Evolutionary conservation across 2,888 invertebrate genomes (phyloP), one percentile per base, ranked within the genome.

Genomic region (Eubasilissa splendida): DNA sequence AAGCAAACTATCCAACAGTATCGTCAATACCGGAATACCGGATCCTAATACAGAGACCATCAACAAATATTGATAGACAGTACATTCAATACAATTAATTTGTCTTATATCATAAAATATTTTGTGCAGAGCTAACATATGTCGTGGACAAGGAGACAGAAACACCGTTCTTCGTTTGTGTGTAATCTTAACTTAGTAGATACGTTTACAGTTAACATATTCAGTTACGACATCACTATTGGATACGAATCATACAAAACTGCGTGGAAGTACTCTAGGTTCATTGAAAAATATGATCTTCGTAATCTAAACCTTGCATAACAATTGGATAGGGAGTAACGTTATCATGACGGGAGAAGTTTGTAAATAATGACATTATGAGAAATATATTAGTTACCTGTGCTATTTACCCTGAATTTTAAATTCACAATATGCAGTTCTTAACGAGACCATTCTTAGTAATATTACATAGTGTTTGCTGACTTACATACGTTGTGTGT

Each of bases 331-430:
- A 71, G 54, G 52, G 70, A 73, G 56, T 54, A 73, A 50, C 52
- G 42, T 42, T 66, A 66, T 50, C 42, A 66, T 8, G n/a, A 73
- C 73, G 54, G 58, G 60, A 60, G 12, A 75, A 68, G 58, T 50
- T n/a, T 73, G 68, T 63, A 80, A 77, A 77, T 63, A 80, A 80
- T 73, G 73, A 52, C 52, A 68, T 74, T 81, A 58, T 60, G 66
- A 79, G 56, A 76, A 79, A 76, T 82, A 68, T 59, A 71, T 79
- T 63, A 68, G 80, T 74, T 78, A 77, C 42, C 75, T 81, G 75
- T 71, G 42, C 65, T 54, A 79, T 82, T 73, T 82, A 82, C 81
- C 81, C 81, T 82, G 81, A 82, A 82, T 63, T 82, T 82, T 79
- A 79, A 79, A 82, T 79, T 82, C 81, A 70, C 76, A 76, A 58